Conservation (phyloP, 2,888 invertebrate species). For the Hydrotaea diabolus region DNA sequence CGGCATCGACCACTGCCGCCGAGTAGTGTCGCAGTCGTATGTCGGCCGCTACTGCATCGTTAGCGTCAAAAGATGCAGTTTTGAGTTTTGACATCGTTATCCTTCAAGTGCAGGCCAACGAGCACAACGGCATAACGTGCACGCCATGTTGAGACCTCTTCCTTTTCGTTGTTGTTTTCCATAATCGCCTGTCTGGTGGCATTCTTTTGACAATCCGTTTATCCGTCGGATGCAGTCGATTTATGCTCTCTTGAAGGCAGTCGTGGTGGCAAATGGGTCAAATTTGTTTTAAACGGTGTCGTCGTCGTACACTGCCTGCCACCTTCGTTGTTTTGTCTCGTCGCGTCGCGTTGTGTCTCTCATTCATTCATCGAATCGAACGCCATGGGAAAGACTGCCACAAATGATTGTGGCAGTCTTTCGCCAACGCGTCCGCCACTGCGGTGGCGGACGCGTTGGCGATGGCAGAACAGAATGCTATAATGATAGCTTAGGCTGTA, state of each 20-base stretch:
- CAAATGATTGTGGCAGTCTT: not conserved
- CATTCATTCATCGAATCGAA: not conserved
- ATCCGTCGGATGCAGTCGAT: slow-evolving; percentile 40
- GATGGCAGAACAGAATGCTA: not conserved
- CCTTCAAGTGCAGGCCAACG: slow-evolving; percentile 69
- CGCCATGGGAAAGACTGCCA: not conserved
- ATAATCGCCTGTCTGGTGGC: slow-evolving; percentile 29
- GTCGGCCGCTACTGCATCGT: not conserved
- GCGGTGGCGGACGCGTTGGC: not conserved
- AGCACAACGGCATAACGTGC: slow-evolving; percentile 68
- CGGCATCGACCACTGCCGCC: not conserved
- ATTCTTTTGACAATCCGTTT: slow-evolving; percentile 30
- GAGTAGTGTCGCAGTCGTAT: not conserved
- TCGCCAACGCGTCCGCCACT: too few species aligned
- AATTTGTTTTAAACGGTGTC: slow-evolving; percentile 48
- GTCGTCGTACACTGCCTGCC: not conserved
- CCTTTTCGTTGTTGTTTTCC: slow-evolving; percentile 1
- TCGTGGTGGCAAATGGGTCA: slow-evolving; percentile 69
- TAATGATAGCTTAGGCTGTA: slow-evolving; percentile 18
- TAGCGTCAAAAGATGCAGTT: slow-evolving; percentile 40
- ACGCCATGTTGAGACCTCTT: slow-evolving; percentile 13
- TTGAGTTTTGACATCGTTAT: slow-evolving; percentile 63
- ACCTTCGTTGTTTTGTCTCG: not conserved
- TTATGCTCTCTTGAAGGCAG: slow-evolving; percentile 41
- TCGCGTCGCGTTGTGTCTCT: too few species aligned